phyloP scores from a whole-genome alignment of 2,797 vertebrate genomes.

The Nasua narica region DNA sequence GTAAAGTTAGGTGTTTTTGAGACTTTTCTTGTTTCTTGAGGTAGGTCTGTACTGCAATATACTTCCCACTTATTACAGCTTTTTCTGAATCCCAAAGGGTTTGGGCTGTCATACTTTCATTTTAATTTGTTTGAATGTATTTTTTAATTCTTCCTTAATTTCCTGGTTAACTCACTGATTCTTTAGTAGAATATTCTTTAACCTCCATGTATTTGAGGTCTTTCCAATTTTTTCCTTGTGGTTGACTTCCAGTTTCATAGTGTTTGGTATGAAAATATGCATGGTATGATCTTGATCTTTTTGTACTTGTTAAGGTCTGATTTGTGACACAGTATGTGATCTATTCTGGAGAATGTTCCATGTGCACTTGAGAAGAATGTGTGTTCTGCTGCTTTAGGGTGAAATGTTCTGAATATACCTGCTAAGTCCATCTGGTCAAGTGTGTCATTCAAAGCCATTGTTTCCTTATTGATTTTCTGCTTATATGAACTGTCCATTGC shows the following conservation, averaged over 20 bases:
- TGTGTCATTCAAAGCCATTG: background rate
- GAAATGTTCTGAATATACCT: background rate
- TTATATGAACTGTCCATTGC: background rate
- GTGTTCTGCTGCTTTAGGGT: background rate
- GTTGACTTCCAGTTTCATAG: background rate
- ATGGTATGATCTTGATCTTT: background rate
- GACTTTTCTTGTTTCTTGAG: no score
- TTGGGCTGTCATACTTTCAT: no score
- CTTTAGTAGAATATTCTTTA: background rate
- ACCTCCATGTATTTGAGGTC: background rate
- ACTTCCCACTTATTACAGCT: no score
- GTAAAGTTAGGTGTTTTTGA: no score
- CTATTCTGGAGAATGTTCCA: background rate
- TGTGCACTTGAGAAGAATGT: background rate
- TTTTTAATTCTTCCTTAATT: no score
- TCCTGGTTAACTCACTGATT: background rate
- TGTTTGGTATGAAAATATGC: background rate
- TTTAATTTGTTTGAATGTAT: no score
- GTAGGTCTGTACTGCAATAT: no score
- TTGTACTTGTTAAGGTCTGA: background rate
- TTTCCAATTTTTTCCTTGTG: background rate
- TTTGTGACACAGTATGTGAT: background rate
- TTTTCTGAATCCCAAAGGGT: no score
- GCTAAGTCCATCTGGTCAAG: background rate
- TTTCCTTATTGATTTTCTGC: background rate